Evolutionary conservation across 2,797 vertebrate genomes (phyloP), one percentile per base, ranked within the genome.

Genomic region (Catamblyrhynchus diadema): DNA sequence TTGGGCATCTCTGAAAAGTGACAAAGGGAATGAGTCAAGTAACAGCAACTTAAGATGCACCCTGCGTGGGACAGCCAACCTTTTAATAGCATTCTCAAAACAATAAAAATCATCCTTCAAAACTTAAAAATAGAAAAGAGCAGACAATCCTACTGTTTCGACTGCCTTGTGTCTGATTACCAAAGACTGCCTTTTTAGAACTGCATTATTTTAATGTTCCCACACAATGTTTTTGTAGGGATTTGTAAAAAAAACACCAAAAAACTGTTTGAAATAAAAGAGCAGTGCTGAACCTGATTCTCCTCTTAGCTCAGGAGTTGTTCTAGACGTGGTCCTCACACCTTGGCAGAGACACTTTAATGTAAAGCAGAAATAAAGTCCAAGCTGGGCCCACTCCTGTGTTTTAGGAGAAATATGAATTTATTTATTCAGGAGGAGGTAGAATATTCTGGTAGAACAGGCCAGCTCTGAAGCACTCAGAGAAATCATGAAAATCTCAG

Each of bases 31-130:
- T 1, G 7, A 84, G 23, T 65, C 54, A 62, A 57, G 72, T 39
- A 57, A 88, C 64, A 91, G 37, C 81, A 83, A 39, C 32, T 62
- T 28, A 67, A 90, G 19, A 45, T 75, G 91, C 73, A 86, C 28
- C 66, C 59, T 37, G 62, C 1, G 1, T 72, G 86, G 86, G 51
- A 67, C 54, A 59, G 47, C 32, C 74, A 88, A 41, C 41, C 44
- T 79, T 61, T 75, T 69, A 37, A 50, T 27, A 81, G 70, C 22
- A 12, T 74, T 94, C 81, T 33, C 35, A 59, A 75, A 92, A 59
- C 81, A 80, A 81, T 84, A 90, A 79, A 88, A 94, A 84, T 81
- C 10, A 14, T n/a, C 74, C 70, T 77, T 84, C 57, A 81, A 73
- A 83, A 22, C 39, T 51, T 78, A 61, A 81, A 94, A 92, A 86